Conservation (phyloP, 2,113 vertebrate species). For the Pachycephala philippinensis region DNA sequence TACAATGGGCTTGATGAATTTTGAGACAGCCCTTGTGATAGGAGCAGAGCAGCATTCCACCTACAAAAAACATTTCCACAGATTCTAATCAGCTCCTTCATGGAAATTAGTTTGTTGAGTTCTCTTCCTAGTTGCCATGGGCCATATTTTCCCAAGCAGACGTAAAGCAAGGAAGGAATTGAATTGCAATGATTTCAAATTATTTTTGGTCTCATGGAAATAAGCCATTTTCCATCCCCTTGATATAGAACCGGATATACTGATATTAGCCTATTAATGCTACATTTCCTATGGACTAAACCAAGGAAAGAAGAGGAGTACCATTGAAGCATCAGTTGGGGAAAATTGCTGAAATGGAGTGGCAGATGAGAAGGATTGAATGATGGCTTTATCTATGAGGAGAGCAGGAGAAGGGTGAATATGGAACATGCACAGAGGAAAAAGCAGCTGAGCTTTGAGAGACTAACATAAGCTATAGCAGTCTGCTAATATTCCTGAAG, state of each 20-base stretch:
- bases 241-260: not conserved
- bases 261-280: not conserved
- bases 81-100: not conserved
- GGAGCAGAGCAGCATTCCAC: not conserved
- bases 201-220: constrained; percentile 13
- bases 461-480: not conserved
- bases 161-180: not conserved
- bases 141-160: not conserved
- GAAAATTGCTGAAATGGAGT: not conserved
- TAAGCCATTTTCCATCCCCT: not conserved
- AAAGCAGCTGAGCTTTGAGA: not conserved
- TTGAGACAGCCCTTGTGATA: not conserved
- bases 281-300: not conserved
- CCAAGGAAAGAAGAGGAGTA: not conserved
- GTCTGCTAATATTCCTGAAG: constrained; percentile 29
- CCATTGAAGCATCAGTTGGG: not conserved
- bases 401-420: not conserved
- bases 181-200: not conserved
- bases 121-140: not conserved
- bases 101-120: not conserved
- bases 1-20: not conserved
- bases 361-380: constrained; percentile 4
- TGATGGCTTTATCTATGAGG: not conserved
- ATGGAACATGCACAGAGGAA: not conserved
- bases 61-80: not conserved